Percentiles rank a stretch among this genome's conserved stretches.
These are phyloP conservation scores for Trogon melanurus DNA, from an alignment of 2,113 vertebrate species.

Conservation along the genomic window DNA sequence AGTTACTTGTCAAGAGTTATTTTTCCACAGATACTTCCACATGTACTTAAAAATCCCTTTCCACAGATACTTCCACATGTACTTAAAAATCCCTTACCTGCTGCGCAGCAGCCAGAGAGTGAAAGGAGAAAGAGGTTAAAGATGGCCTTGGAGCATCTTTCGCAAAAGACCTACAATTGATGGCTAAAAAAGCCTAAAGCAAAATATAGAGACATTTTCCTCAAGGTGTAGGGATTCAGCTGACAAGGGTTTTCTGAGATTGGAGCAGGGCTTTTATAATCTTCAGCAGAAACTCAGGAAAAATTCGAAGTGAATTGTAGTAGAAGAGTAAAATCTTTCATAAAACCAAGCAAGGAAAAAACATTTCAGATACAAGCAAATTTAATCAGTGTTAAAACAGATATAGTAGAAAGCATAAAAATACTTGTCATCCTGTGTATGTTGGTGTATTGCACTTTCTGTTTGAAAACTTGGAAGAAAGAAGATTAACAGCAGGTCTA, in stretches of 20 bases:
- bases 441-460: neutral
- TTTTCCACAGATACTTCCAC: neutral
- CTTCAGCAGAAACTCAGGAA: neutral
- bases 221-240: neutral
- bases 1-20: neutral
- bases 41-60: neutral
- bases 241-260: neutral
- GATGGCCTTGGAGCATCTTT: constrained; percentile 41
- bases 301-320: neutral
- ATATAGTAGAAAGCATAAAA: neutral
- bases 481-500: neutral
- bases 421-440: neutral
- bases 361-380: neutral
- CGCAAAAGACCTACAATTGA: neutral
- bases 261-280: neutral
- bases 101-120: constrained; percentile 5
- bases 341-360: neutral
- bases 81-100: constrained; percentile 6
- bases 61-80: neutral
- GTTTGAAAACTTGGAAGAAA: neutral
- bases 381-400: neutral
- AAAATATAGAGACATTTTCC: constrained; percentile 23
- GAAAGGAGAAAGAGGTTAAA: constrained; percentile 47
- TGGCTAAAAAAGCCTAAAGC: constrained; percentile 38
- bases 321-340: neutral